Conservation (phyloP, 2,113 vertebrate genomes). For the Mustela nigripes region DNA sequence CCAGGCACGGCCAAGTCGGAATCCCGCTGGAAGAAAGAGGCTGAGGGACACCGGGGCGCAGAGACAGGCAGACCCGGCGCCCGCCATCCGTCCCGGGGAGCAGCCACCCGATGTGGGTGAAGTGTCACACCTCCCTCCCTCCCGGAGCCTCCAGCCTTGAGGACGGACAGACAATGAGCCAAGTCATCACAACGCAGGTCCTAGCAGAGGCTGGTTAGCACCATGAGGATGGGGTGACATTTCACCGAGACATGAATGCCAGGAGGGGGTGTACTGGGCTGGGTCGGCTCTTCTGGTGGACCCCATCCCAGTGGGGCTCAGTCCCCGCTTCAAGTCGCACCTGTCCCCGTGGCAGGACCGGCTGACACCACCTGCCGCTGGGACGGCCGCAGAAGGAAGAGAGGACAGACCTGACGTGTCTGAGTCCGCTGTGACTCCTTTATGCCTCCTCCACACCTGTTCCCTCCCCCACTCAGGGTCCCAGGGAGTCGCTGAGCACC, state of each 20-base stretch:
- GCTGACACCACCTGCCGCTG: background rate
- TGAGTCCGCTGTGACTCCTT: background rate
- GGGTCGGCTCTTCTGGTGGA: background rate
- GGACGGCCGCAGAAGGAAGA: background rate
- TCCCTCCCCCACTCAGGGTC: background rate
- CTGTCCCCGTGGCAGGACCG: background rate
- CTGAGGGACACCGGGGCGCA: accelerated
- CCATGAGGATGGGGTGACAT: background rate
- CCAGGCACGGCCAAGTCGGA: background rate
- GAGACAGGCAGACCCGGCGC: background rate
- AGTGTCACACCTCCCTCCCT: background rate
- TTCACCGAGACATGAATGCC: accelerated
- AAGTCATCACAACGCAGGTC: background rate
- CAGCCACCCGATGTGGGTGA: accelerated
- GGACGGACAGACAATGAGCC: background rate
- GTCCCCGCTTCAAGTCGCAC: background rate
- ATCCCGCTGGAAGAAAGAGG: background rate
- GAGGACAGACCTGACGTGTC: background rate
- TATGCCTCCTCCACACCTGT: background rate
- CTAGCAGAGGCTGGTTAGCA: background rate
- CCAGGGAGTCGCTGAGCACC: accelerated
- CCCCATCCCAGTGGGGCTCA: background rate
- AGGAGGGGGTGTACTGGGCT: background rate
- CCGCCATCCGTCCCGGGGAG: accelerated
- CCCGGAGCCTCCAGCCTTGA: background rate